Evolutionary conservation across 1,140 invertebrate species (phyloP).

Genomic region (Lysiphlebus fabarum): DNA sequence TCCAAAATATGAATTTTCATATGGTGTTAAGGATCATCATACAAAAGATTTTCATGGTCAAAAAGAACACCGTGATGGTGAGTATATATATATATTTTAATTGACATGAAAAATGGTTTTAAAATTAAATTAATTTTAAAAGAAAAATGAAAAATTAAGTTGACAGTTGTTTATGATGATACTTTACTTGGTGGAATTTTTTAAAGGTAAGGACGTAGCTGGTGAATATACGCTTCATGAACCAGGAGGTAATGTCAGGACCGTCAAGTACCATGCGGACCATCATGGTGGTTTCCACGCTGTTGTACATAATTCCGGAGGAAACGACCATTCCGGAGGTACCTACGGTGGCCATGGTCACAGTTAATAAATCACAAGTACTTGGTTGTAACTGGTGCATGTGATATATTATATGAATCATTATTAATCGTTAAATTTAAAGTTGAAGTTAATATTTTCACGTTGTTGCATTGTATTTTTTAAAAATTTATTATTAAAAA

Average conservation of each 20-base stretch:
- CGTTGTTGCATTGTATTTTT: too few relatives aligned
- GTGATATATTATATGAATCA: constrained; percentile 23
- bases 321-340: constrained; percentile 26
- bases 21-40: constrained; percentile 62
- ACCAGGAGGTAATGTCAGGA: constrained; percentile 69
- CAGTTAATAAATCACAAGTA: constrained; percentile 23
- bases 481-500: too few relatives aligned
- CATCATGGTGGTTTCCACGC: constrained; percentile 72
- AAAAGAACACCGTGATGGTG: constrained; percentile 60
- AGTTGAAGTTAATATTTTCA: neutral
- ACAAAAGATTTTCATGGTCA: constrained; percentile 65
- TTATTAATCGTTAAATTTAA: constrained; percentile 22
- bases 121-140: too few relatives aligned
- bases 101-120: too few relatives aligned
- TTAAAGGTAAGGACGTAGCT: constrained; percentile 30
- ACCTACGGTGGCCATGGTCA: constrained; percentile 25
- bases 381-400: constrained; percentile 13
- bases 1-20: constrained; percentile 62
- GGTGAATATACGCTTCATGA: constrained; percentile 72
- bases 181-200: neutral
- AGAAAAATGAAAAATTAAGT: too few relatives aligned
- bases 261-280: constrained; percentile 69
- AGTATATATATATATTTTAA: constrained; percentile 18
- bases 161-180: neutral
- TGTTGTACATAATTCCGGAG: constrained; percentile 61